phyloP scores from a whole-genome alignment of 53 echinoderm and acorn worm genomes.

The Stichopus horrens region DNA sequence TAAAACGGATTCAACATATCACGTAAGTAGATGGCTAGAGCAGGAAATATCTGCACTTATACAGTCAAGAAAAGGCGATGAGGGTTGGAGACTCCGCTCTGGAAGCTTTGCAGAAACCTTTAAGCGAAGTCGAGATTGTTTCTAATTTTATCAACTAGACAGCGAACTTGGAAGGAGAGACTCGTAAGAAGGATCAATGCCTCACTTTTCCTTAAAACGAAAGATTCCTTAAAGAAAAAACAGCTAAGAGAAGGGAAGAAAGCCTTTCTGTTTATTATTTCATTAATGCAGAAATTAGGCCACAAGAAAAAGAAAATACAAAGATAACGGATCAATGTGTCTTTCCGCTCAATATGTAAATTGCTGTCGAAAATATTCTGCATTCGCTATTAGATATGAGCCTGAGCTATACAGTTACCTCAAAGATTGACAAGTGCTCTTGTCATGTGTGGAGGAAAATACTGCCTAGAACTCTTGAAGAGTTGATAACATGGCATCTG shows the following conservation, averaged over 20 bases:
- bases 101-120: not conserved
- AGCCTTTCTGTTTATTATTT: not conserved
- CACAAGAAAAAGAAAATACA: not conserved
- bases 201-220: not conserved
- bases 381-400: too few species aligned
- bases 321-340: not conserved
- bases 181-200: not conserved
- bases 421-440: too few species aligned
- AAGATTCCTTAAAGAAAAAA: not conserved
- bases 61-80: not conserved
- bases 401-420: too few species aligned
- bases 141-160: not conserved
- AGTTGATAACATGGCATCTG: too few species aligned
- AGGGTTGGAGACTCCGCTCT: not conserved
- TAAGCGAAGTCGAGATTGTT: not conserved
- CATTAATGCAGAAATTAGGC: not conserved
- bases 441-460: too few species aligned
- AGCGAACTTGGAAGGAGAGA: not conserved
- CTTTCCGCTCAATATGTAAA: not conserved
- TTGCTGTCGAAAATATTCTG: not conserved
- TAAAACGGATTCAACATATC: not conserved
- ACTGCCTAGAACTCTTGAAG: too few species aligned
- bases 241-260: not conserved
- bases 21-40: not conserved
- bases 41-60: constrained; percentile 7